Percentiles rank a stretch among this genome's conserved stretches.
Evolutionary conservation across 1,140 invertebrate species (phyloP).

Genomic region (Achatina immaculata): DNA sequence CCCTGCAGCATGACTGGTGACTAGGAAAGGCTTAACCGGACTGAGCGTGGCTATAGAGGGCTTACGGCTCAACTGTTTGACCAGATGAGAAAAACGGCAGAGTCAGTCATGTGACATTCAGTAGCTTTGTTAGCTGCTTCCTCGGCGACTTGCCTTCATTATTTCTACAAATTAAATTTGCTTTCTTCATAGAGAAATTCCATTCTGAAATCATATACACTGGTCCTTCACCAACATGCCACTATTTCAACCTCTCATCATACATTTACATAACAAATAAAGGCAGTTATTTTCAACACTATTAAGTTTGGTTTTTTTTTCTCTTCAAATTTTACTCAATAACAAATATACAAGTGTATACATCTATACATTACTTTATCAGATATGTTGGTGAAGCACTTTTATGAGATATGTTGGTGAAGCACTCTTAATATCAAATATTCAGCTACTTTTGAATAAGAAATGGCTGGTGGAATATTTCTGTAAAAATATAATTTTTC

Average conservation of each 20-base stretch:
- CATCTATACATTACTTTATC: too few species aligned
- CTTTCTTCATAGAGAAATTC: neutral
- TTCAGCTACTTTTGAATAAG: neutral
- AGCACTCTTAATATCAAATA: neutral
- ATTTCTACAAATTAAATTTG: neutral
- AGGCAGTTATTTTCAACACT: too few species aligned
- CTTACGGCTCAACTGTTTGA: constrained; percentile 28
- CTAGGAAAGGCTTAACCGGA: constrained; percentile 15
- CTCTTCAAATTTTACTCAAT: too few species aligned
- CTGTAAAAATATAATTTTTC: too few species aligned
- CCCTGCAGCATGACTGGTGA: constrained; percentile 7
- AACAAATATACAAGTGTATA: too few species aligned
- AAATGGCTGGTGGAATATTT: too few species aligned
- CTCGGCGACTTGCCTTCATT: neutral
- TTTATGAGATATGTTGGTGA: too few species aligned
- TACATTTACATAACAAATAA: too few species aligned
- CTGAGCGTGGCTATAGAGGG: neutral
- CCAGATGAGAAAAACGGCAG: constrained; percentile 26
- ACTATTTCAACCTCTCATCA: neutral
- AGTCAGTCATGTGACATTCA: constrained; percentile 14
- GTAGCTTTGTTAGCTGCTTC: neutral
- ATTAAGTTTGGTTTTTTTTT: too few species aligned
- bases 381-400: too few species aligned
- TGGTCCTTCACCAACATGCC: neutral
- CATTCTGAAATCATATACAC: neutral